Percentiles rank a stretch among this genome's conserved stretches.
Conservation (phyloP, 1,140 invertebrate species). For the Bursaphelenchus mucronatus region DNA sequence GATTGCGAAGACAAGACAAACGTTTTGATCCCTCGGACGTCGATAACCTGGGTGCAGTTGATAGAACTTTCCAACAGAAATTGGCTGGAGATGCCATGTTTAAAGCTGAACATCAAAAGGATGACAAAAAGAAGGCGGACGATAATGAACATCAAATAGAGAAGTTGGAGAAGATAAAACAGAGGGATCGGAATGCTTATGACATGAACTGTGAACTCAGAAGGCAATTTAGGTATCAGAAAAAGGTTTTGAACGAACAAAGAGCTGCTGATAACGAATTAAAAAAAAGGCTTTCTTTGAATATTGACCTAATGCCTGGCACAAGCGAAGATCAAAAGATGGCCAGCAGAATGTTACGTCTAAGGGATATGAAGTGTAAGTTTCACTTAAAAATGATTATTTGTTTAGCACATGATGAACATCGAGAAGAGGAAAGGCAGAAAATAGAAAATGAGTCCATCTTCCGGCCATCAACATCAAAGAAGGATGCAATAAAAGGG, state of each 20-base stretch:
- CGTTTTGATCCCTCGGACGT: slow-evolving; percentile 94
- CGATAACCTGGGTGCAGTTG: slow-evolving; percentile 72
- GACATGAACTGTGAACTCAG: slow-evolving; percentile 48
- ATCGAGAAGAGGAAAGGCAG: slow-evolving; percentile 25
- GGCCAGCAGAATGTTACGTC: slow-evolving; percentile 44
- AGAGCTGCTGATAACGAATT: slow-evolving; percentile 44
- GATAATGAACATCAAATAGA: slow-evolving; percentile 45
- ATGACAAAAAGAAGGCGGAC: slow-evolving; percentile 50
- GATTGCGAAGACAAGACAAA: slow-evolving; percentile 90
- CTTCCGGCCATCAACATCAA: neutral
- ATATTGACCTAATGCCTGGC: slow-evolving; percentile 46
- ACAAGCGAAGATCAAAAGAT: slow-evolving; percentile 47
- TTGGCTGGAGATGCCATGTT: slow-evolving; percentile 59
- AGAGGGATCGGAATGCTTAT: slow-evolving; percentile 56
- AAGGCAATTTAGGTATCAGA: slow-evolving; percentile 51
- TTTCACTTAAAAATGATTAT: slow-evolving; percentile 15
- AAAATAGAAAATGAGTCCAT: slow-evolving; percentile 10
- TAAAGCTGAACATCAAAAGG: slow-evolving; percentile 48
- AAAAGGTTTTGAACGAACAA: slow-evolving; percentile 44
- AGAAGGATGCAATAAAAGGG: slow-evolving; percentile 5
- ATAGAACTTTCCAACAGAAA: slow-evolving; percentile 49
- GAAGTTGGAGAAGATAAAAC: slow-evolving; percentile 52
- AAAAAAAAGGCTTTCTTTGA: slow-evolving; percentile 39
- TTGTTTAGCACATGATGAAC: slow-evolving; percentile 31
- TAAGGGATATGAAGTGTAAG: slow-evolving; percentile 39